Percentiles rank a stretch among this genome's conserved stretches.
Conservation (phyloP, 2,888 invertebrate genomes). For the Sinelater perroti region DNA sequence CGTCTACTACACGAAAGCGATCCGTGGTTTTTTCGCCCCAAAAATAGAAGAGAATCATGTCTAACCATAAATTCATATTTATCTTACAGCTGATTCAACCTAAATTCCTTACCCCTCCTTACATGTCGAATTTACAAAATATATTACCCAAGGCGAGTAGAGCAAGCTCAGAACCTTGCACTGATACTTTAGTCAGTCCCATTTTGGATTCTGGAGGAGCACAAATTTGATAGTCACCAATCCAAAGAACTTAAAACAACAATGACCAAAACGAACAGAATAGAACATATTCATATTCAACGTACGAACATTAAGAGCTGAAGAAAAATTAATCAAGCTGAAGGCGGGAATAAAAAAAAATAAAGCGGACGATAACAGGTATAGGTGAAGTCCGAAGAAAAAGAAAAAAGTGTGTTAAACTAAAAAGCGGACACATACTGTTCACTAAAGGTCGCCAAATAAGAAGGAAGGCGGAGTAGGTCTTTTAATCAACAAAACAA, state of each 20-base stretch:
- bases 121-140: background rate
- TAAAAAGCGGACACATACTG: too few relatives aligned
- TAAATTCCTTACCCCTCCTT: too few relatives aligned
- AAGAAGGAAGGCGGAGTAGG: background rate
- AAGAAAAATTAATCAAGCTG: constrained; percentile 1
- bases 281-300: background rate
- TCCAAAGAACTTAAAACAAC: background rate
- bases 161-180: background rate
- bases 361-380: too few relatives aligned
- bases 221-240: background rate
- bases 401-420: too few relatives aligned
- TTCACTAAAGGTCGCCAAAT: too few relatives aligned
- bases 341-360: background rate
- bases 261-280: background rate
- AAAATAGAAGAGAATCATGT: too few relatives aligned
- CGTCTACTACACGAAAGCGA: too few relatives aligned
- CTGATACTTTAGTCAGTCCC: background rate
- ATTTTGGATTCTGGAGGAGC: background rate
- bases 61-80: too few relatives aligned
- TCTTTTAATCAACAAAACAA: background rate
- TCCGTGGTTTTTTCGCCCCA: too few relatives aligned
- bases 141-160: background rate
- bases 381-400: too few relatives aligned
- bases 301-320: background rate
- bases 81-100: too few relatives aligned